phyloP scores from a whole-genome alignment of 2,888 invertebrate genomes.

The Agonum fuliginosum region DNA sequence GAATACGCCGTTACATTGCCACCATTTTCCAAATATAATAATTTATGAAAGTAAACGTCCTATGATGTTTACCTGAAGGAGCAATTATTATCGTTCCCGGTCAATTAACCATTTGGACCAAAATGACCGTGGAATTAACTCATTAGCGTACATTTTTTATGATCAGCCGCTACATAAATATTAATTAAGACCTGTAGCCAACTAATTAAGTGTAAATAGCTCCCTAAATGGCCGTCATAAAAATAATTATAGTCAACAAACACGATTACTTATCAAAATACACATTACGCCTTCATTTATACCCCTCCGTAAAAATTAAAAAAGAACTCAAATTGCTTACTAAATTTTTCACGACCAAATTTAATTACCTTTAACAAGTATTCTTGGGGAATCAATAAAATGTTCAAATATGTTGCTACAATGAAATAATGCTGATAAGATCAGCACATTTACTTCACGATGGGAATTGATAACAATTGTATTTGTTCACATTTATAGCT shows the following conservation, averaged over 20 bases:
- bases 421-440: constrained; percentile 3
- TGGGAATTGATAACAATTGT: no score
- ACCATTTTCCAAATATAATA: constrained; percentile 1
- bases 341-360: constrained; percentile 37
- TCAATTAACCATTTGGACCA: constrained; percentile 35
- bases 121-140: constrained; percentile 44
- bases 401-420: constrained; percentile 6
- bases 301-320: constrained; percentile 5
- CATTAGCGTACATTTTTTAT: constrained; percentile 48
- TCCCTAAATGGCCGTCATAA: constrained; percentile 41
- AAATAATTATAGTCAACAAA: constrained; percentile 53
- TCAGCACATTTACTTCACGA: constrained; percentile 3
- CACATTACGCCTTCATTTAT: constrained; percentile 42
- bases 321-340: constrained; percentile 5
- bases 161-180: constrained; percentile 44
- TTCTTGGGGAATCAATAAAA: constrained; percentile 8
- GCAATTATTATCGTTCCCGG: constrained; percentile 34
- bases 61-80: constrained; percentile 5
- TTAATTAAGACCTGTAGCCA: constrained; percentile 53
- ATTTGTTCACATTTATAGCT: no score
- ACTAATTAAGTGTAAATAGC: constrained; percentile 55
- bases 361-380: constrained; percentile 16
- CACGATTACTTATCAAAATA: constrained; percentile 57
- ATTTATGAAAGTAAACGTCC: constrained; percentile 14
- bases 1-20: no score